Percentiles rank a stretch among this genome's conserved stretches.
Conservation (phyloP, 2,888 invertebrate species). For the Lomographa bimaculata region DNA sequence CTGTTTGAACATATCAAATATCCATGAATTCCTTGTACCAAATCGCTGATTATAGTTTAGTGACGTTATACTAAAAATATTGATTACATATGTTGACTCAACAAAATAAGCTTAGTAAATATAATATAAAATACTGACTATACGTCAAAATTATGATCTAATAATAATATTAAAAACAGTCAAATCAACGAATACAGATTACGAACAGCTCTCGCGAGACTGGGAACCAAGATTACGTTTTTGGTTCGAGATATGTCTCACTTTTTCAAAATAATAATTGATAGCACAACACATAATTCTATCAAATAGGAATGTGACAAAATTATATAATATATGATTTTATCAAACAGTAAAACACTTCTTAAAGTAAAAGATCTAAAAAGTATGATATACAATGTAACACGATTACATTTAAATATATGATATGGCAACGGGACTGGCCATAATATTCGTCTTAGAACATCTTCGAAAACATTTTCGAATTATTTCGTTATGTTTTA, state of each 20-base stretch:
- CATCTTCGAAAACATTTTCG: conserved; percentile 18
- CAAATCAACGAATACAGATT: conserved; percentile 40
- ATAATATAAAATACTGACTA: conserved; percentile 39
- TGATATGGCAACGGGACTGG: conserved; percentile 18
- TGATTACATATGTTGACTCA: too few relatives aligned
- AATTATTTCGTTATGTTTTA: conserved; percentile 13
- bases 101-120: conserved; percentile 4
- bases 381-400: conserved; percentile 20
- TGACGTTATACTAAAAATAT: too few relatives aligned
- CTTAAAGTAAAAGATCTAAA: conserved; percentile 38
- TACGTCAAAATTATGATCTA: conserved; percentile 35
- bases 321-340: conserved; percentile 26
- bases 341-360: conserved; percentile 45
- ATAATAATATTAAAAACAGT: conserved; percentile 57
- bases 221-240: conserved; percentile 29
- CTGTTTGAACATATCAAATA: too few relatives aligned
- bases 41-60: too few relatives aligned
- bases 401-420: conserved; percentile 13
- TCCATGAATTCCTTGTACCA: too few relatives aligned
- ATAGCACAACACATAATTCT: conserved; percentile 39
- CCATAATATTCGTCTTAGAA: conserved; percentile 10
- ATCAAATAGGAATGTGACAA: conserved; percentile 59
- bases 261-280: conserved; percentile 4
- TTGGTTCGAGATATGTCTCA: conserved; percentile 32
- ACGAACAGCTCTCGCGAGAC: conserved; percentile 48